A percentile compares a stretch with the other conserved stretches of the same genome.
These are phyloP conservation scores for Eristalinus aeneus DNA, from an alignment of 2,888 invertebrate genomes.

Conservation along the genomic window DNA sequence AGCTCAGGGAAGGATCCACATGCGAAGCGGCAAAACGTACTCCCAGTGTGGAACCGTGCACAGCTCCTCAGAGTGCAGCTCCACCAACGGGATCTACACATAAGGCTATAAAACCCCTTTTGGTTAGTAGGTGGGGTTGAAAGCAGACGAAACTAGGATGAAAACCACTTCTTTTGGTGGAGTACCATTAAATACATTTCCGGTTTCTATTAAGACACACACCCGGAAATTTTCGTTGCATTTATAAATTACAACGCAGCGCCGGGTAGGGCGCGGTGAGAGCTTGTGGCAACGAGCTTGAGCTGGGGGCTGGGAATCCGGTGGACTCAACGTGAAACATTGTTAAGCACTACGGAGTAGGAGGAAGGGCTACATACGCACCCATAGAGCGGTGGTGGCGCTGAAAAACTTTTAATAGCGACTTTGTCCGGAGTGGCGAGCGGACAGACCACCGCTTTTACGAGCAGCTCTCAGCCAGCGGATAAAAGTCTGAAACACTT, in stretches of 20 bases:
- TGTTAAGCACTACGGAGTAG: background rate
- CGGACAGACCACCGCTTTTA: conserved; percentile 13
- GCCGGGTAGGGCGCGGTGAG: background rate
- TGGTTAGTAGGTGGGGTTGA: background rate
- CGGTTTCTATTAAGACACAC: conserved; percentile 49
- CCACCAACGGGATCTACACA: background rate
- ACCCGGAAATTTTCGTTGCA: conserved; percentile 35
- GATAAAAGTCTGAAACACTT: conserved; percentile 52
- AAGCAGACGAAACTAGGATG: background rate
- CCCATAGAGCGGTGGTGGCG: background rate
- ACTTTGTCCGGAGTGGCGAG: conserved; percentile 27
- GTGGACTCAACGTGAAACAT: background rate
- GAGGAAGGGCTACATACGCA: background rate
- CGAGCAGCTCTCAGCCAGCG: conserved; percentile 39
- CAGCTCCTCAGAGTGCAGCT: too few relatives aligned
- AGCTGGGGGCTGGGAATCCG: background rate
- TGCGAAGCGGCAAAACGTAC: conserved; percentile 21
- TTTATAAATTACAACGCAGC: conserved; percentile 44
- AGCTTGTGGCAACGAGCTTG: background rate
- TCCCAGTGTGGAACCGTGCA: background rate
- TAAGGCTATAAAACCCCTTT: conserved; percentile 13
- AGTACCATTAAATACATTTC: conserved; percentile 44
- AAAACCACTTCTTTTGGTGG: conserved; percentile 21
- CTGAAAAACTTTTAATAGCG: conserved; percentile 34
- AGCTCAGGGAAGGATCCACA: conserved; percentile 14